Evolutionary conservation across 2,888 invertebrate species (phyloP), one percentile per base, ranked within the genome.

Genomic region (Papilio demoleus): DNA sequence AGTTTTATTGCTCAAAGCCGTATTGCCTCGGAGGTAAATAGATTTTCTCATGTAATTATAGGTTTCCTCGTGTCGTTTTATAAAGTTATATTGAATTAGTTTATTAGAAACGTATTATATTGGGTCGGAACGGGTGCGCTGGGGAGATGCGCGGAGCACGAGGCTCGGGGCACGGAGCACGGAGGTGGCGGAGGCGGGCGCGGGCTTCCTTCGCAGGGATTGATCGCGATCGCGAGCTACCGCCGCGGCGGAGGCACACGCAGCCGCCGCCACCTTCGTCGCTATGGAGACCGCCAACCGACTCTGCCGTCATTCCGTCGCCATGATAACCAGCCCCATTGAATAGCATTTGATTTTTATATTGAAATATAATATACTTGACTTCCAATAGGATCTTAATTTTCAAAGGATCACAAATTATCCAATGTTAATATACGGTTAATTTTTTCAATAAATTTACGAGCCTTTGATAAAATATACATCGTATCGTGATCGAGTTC

Each of bases 251-350:
- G 79, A 78, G 81, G 77, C 79, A 78, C 77, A 79, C 83, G 81
- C 83, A 79, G 73, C 77, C 77, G 88, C 91, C 82, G 86, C 78
- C 83, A 81, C 83, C 79, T 72, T 77, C 77, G 88, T 91, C 82
- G 86, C 77, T 89, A 91, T 91, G 87, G 87, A 83, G 81, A 91
- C 90, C 86, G 88, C 81, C 88, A 82, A 79, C 80, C 81, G 81
- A 81, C 83, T 81, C 81, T 81, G 84, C 84, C 86, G 86, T 76
- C 86, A 78, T 77, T 74, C 77, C 78, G 84, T 79, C 83, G 84
- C 83, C 84, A 78, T 81, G 74, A 81, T 77, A 77, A 77, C 78
- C 74, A 73, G 68, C 71, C 72, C 76, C 65, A 76, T 77, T 77
- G 74, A 75, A 79, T 77, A 77, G 70, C 71, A 68, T 67, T 73